Conservation (phyloP, 2,888 invertebrate species). For the Andrena trimmerana region DNA sequence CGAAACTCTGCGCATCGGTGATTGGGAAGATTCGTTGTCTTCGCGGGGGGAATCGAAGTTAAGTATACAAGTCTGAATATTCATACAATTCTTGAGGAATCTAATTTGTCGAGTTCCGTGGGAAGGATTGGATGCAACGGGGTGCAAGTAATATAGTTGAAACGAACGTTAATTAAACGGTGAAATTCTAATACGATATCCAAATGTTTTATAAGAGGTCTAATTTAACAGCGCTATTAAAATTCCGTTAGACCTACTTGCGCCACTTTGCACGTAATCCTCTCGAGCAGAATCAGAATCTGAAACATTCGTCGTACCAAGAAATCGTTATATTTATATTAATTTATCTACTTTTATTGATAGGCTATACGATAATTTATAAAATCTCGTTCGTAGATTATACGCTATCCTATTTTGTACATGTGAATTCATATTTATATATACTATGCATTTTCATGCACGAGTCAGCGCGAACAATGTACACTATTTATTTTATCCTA, state of each 20-base stretch:
- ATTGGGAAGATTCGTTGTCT: constrained; percentile 45
- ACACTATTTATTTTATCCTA: constrained; percentile 41
- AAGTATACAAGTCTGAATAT: constrained; percentile 52
- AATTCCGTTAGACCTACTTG: constrained; percentile 10
- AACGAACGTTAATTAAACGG: background rate
- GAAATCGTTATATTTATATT: constrained; percentile 48
- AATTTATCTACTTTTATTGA: constrained; percentile 44
- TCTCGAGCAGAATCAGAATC: background rate
- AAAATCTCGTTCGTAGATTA: constrained; percentile 32
- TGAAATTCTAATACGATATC: too few relatives aligned
- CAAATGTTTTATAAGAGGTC: background rate
- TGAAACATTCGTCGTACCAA: constrained; percentile 32
- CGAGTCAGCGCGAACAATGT: constrained; percentile 21
- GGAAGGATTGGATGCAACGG: constrained; percentile 45
- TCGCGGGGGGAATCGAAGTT: constrained; percentile 29
- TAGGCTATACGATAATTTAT: constrained; percentile 49
- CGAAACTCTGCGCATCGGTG: constrained; percentile 51
- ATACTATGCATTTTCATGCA: constrained; percentile 14
- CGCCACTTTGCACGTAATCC: constrained; percentile 53
- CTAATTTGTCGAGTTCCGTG: constrained; percentile 14
- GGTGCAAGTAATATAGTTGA: constrained; percentile 36
- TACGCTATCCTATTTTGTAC: constrained; percentile 39
- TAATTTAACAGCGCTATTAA: background rate
- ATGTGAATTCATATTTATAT: constrained; percentile 31
- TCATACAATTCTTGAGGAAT: constrained; percentile 21